These are phyloP conservation scores for Leptinotarsa rubiginosa DNA, from an alignment of 2,888 invertebrate species.

Conservation along the genomic window DNA sequence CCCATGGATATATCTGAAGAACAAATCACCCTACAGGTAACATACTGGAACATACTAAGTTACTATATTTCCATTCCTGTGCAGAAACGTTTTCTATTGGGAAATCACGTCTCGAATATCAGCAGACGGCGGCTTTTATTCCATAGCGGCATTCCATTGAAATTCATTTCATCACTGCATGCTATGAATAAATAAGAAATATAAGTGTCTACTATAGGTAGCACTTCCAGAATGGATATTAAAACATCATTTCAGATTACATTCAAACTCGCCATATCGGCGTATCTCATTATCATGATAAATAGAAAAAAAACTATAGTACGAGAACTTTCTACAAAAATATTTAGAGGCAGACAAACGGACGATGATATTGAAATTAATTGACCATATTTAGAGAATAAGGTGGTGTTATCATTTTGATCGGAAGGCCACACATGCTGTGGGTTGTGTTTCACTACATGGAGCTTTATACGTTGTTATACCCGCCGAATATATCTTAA, in stretches of 20 bases:
- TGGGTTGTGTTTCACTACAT: conserved; percentile 21
- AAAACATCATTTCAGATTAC: conserved; percentile 22
- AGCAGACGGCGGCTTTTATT: background rate
- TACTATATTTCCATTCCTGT: too few relatives aligned
- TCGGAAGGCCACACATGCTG: conserved; percentile 24
- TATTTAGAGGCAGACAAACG: background rate
- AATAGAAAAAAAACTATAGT: background rate
- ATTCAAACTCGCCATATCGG: conserved; percentile 8
- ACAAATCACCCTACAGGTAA: background rate
- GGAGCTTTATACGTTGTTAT: conserved; percentile 9
- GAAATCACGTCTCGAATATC: background rate
- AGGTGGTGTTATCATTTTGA: conserved; percentile 26
- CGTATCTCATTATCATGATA: too few relatives aligned
- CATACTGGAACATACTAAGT: background rate
- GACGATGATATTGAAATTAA: conserved; percentile 17
- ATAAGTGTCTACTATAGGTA: conserved; percentile 5
- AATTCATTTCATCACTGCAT: conserved; percentile 9
- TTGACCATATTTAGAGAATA: conserved; percentile 25
- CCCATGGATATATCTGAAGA: too few relatives aligned
- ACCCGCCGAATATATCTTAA: conserved; percentile 14
- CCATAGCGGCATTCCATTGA: conserved; percentile 8
- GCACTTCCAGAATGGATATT: conserved; percentile 9
- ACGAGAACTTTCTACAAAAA: conserved; percentile 10
- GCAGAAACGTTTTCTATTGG: background rate
- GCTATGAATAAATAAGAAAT: conserved; percentile 5